Evolutionary conservation across 2,797 vertebrate species (phyloP).

Genomic region (Pangasius krempfi): DNA sequence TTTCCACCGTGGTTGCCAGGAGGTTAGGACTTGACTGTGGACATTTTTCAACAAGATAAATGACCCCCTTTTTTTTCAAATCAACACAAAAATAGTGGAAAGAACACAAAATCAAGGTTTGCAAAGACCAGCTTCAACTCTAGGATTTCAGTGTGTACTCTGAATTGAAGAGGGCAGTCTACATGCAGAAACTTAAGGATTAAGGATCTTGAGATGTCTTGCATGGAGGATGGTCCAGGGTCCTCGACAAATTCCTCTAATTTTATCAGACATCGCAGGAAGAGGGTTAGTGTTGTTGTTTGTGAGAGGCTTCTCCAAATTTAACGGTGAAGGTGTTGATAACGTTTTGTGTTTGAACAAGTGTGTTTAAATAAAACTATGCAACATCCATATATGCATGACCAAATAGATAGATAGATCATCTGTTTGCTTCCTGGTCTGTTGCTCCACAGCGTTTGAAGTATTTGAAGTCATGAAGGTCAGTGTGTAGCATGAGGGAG

Average conservation of each 20-base stretch:
- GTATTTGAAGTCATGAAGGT: constrained; percentile 39
- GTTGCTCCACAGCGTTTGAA: constrained; percentile 22
- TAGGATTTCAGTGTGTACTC: background rate
- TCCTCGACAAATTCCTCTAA: background rate
- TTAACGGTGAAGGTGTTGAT: background rate
- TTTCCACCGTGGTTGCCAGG: background rate
- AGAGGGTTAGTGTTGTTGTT: background rate
- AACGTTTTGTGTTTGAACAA: background rate
- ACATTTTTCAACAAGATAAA: background rate
- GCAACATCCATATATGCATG: background rate
- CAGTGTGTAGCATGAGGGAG: constrained; percentile 21
- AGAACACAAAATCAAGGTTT: background rate
- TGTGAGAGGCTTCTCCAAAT: background rate
- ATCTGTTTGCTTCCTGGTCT: background rate
- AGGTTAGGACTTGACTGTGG: background rate
- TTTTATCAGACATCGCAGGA: background rate
- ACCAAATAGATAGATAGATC: background rate
- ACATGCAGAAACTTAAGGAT: background rate
- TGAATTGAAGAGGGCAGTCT: background rate
- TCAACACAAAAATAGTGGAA: background rate
- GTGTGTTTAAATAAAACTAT: background rate
- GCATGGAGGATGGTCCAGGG: background rate
- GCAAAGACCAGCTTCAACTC: background rate
- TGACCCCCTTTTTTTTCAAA: background rate
- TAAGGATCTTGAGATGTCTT: background rate